A percentile compares a stretch with the other conserved stretches of the same genome.
Evolutionary conservation across 2,113 vertebrate species (phyloP).

Genomic region (Saguinus midas): DNA sequence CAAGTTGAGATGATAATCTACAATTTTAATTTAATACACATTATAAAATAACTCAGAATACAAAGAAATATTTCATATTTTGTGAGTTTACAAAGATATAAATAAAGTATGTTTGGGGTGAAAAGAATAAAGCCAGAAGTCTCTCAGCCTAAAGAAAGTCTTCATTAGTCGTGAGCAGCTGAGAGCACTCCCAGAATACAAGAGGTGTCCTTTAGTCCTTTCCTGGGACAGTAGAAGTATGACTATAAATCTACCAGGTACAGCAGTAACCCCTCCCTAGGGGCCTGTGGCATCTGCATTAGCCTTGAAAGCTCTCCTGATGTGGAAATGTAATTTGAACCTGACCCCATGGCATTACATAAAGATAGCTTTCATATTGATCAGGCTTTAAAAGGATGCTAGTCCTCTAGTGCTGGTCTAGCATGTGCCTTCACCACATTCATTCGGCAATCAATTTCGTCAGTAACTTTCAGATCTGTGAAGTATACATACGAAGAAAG

Average conservation of each 20-base stretch:
- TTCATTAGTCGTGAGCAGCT: background rate
- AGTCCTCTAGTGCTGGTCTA: background rate
- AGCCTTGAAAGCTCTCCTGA: constrained; percentile 51
- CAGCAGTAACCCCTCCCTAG: background rate
- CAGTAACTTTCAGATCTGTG: constrained; percentile 24
- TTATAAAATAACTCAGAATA: background rate
- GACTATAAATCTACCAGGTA: constrained; percentile 46
- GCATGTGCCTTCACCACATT: constrained; percentile 13
- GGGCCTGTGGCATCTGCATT: background rate
- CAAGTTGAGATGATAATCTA: background rate
- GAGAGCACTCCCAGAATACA: background rate
- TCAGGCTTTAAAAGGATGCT: constrained; percentile 45
- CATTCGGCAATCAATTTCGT: constrained; percentile 49
- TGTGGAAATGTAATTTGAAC: constrained; percentile 50
- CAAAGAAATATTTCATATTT: constrained; percentile 9
- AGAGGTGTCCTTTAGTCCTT: background rate
- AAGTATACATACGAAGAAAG: background rate
- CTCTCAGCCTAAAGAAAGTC: background rate
- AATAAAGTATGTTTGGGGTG: background rate
- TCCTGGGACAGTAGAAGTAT: background rate
- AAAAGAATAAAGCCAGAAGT: background rate
- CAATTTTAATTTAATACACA: background rate
- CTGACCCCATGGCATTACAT: constrained; percentile 1
- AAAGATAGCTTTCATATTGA: constrained; percentile 58
- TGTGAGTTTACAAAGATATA: constrained; percentile 9